These are phyloP conservation scores for Anoura caudifer DNA, from an alignment of 2,113 vertebrate genomes.

Conservation along the genomic window DNA sequence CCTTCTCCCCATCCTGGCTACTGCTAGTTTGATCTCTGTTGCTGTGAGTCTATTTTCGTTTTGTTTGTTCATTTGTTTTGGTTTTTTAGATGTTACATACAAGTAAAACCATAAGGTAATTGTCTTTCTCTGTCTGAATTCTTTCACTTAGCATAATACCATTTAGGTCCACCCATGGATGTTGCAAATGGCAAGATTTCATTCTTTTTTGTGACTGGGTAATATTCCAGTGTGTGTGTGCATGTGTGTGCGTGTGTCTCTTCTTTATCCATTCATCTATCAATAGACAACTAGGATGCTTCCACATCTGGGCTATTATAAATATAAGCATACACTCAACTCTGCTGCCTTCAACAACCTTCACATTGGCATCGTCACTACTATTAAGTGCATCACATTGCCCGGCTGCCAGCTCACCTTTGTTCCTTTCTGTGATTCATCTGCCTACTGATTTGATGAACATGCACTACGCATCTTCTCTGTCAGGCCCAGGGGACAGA, in stretches of 20 bases:
- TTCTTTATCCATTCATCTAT: background rate
- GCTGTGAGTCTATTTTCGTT: background rate
- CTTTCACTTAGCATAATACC: background rate
- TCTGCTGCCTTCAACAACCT: background rate
- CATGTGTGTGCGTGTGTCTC: background rate
- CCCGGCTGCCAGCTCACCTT: background rate
- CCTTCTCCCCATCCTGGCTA: background rate
- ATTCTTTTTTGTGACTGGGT: background rate
- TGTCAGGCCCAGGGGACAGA: background rate
- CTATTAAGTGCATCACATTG: background rate
- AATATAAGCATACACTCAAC: background rate
- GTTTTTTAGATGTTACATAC: background rate
- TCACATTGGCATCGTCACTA: background rate
- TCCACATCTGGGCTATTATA: background rate
- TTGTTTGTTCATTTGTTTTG: background rate
- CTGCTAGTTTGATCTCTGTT: background rate
- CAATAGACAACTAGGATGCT: background rate
- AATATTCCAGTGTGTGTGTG: background rate
- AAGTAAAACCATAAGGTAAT: background rate
- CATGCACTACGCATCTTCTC: background rate
- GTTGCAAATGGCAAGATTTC: background rate
- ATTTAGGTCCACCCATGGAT: background rate
- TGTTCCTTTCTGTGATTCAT: background rate
- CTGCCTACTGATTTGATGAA: background rate
- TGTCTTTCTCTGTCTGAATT: background rate